A percentile compares a stretch with the other conserved stretches of the same genome.
These are phyloP conservation scores for Beaufortia kweichowensis DNA, from an alignment of 2,113 vertebrate species.

Conservation along the genomic window DNA sequence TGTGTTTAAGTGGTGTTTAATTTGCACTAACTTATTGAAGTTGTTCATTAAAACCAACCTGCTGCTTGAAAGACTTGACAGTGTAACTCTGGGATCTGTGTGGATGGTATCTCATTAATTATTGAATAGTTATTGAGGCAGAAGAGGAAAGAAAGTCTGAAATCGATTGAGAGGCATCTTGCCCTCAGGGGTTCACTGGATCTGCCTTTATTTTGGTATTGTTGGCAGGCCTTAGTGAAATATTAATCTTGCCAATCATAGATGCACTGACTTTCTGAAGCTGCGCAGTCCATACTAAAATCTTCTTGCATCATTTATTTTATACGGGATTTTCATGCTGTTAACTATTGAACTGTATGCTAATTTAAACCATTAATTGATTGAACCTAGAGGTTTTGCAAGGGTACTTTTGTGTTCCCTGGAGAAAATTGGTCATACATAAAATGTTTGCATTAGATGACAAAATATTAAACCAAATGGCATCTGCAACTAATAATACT, in stretches of 20 bases:
- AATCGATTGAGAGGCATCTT: constrained; percentile 56
- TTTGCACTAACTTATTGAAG: constrained; percentile 36
- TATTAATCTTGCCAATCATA: constrained; percentile 54
- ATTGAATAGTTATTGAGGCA: constrained; percentile 54
- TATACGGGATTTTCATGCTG: neutral
- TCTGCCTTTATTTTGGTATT: constrained; percentile 50
- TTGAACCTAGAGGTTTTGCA: neutral
- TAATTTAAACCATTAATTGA: neutral
- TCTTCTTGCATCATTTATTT: neutral
- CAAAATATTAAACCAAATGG: too few species aligned
- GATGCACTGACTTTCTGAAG: constrained; percentile 2
- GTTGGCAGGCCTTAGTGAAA: constrained; percentile 52
- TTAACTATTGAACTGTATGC: neutral
- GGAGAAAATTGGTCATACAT: too few species aligned
- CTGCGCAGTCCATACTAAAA: constrained; percentile 21
- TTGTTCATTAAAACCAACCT: constrained; percentile 39
- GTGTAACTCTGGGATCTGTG: constrained; percentile 43
- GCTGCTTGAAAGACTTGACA: constrained; percentile 39
- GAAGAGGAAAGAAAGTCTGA: constrained; percentile 47
- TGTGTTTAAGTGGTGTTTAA: constrained; percentile 10
- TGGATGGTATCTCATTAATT: constrained; percentile 48
- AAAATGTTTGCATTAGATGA: too few species aligned
- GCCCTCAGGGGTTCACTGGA: constrained; percentile 47
- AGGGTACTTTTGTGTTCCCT: too few species aligned
- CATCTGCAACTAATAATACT: too few species aligned